Base-by-base conservation (phyloP, 1,140 invertebrate genomes). In the Drosophila albomicans region DNA sequence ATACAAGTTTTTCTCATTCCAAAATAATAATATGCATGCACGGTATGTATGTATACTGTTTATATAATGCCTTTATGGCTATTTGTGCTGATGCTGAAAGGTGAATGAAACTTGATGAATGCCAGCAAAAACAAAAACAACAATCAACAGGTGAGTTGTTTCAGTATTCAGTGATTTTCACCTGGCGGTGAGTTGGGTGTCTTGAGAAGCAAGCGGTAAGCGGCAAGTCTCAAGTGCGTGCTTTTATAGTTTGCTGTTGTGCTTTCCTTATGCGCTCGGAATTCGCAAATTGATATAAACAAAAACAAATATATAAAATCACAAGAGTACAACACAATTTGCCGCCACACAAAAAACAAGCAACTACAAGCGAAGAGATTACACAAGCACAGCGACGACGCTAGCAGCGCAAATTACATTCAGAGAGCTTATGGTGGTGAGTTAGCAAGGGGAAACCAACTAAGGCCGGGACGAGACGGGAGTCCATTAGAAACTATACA, bases 71-170 rank as follows among this genome's bases (percentile, higher is more conserved):
- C 10, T 28, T 38, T 72, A 46, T 30, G 43, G 35, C 32, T 43
- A 48, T 52, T 30, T 20, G 16, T 35, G 41, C 30, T 41, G 20
- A 7, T 28, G n/a, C 41, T 70, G 35, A 91, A 79, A 91, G 88
- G 88, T 91, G 88, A 91, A 91, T 91, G 88, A 91, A 91, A 91
- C 88, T 70, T 91, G 79, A 81, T 78, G 88, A 91, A 91, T 91
- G 84, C 88, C 88, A 91, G 78, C 68, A 82, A 68, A 70, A 74
- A 51, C 43, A 75, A 66, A 48, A 75, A 49, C 43, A 61, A 64
- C 58, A 54, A 64, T 10, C 51, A 54, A 79, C 84, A 87, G 84
- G 84, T 87, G 82, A 82, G 65, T 54, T 35, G 78, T 67, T 81
- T 79, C 79, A 80, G 68, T 71, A 73, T 76, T 84, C 74, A 74